A percentile compares a stretch with the other conserved stretches of the same genome.
Evolutionary conservation across 2,797 vertebrate species (phyloP).

Genomic region (Anguilla obscura): DNA sequence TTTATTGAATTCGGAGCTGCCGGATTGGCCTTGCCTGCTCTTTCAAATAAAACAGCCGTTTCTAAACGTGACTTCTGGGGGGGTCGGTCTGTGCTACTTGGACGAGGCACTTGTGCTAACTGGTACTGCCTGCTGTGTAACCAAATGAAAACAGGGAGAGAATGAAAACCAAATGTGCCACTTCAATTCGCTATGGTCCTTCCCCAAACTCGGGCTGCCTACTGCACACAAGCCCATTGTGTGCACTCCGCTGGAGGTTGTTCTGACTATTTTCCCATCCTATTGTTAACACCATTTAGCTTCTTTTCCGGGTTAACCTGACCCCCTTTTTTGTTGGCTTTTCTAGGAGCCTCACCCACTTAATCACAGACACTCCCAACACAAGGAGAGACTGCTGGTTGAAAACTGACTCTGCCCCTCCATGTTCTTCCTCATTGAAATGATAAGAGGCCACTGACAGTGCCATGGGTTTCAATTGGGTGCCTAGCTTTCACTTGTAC

Average conservation of each 20-base stretch:
- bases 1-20: conserved; percentile 43
- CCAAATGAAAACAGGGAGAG: neutral
- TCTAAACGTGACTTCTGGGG: conserved; percentile 59
- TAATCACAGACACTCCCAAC: conserved; percentile 4
- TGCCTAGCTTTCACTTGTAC: conserved; percentile 25
- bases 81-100: conserved; percentile 56
- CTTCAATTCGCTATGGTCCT: neutral
- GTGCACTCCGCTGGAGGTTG: neutral
- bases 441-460: conserved; percentile 23
- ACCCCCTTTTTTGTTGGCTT: neutral
- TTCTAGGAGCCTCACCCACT: neutral
- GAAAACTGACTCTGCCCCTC: neutral
- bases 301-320: neutral
- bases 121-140: conserved; percentile 22
- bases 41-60: conserved; percentile 60
- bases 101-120: neutral
- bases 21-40: conserved; percentile 54
- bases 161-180: conserved; percentile 22
- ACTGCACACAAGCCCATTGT: neutral
- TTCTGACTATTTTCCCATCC: neutral
- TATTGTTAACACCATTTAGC: conserved; percentile 17
- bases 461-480: neutral
- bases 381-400: conserved; percentile 29
- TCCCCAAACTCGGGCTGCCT: neutral
- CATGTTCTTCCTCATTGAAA: conserved; percentile 6